phyloP scores from a whole-genome alignment of 2,797 vertebrate species.

The Bufotes viridis region DNA sequence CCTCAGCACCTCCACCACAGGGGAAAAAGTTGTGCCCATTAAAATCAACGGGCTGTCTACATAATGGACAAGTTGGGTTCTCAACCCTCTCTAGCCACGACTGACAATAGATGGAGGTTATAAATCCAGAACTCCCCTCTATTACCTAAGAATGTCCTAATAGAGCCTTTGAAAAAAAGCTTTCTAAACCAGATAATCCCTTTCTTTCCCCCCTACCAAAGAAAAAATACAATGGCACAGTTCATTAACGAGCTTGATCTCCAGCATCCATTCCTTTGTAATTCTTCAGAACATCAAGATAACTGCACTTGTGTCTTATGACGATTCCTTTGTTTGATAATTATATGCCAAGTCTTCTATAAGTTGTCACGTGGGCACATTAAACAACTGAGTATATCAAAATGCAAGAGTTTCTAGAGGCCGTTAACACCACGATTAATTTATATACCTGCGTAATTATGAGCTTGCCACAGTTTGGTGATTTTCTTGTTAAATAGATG shows the following conservation, averaged over 20 bases:
- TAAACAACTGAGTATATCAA: conserved; percentile 3
- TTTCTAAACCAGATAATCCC: not conserved
- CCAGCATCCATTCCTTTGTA: not conserved
- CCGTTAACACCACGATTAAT: conserved; percentile 10
- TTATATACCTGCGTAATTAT: conserved; percentile 35
- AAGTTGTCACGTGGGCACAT: not conserved
- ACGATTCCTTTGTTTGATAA: not conserved
- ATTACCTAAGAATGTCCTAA: not conserved
- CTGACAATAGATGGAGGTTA: not conserved
- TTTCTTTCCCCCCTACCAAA: not conserved
- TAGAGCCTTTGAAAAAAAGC: not conserved
- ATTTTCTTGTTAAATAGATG: conserved; percentile 43
- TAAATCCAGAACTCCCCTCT: not conserved
- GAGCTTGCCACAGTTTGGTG: conserved; percentile 41
- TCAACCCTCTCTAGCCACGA: too few species aligned
- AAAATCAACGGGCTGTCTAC: too few species aligned
- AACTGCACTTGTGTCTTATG: not conserved
- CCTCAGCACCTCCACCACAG: too few species aligned
- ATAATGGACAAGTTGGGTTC: too few species aligned
- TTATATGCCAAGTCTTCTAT: not conserved
- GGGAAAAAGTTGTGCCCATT: too few species aligned
- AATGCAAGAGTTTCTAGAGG: not conserved
- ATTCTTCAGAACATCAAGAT: not conserved
- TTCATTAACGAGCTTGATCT: not conserved
- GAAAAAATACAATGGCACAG: not conserved